Percentiles rank a stretch among this genome's conserved stretches.
phyloP scores from a whole-genome alignment of 2,113 vertebrate species.

The Sphyrna mokarran region DNA sequence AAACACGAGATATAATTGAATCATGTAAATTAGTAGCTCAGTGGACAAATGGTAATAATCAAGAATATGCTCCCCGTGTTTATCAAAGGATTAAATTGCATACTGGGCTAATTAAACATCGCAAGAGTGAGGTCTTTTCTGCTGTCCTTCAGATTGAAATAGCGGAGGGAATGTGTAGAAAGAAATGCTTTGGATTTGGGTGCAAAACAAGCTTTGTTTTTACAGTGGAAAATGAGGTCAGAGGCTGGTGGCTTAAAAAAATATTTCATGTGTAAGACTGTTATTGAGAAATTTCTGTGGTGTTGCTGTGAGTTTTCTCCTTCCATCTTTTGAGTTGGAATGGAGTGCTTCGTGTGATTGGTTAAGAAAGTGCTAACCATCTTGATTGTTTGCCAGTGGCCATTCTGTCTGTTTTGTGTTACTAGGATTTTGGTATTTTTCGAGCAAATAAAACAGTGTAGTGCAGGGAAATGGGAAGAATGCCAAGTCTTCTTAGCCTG shows the following conservation, averaged over 20 bases:
- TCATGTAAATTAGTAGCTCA: background rate
- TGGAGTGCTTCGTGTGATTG: background rate
- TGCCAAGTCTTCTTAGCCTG: conserved; percentile 5
- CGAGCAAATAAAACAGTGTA: background rate
- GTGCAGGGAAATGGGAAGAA: background rate
- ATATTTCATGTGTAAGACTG: background rate
- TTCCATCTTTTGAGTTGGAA: background rate
- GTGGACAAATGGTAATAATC: conserved; percentile 20
- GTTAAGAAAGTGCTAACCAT: background rate
- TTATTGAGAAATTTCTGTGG: background rate
- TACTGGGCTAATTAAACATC: background rate
- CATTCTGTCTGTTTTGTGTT: conserved; percentile 19
- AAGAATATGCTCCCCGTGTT: background rate
- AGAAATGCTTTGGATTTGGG: background rate
- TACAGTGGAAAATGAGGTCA: background rate
- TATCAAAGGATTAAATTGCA: conserved; percentile 10
- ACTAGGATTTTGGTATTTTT: background rate
- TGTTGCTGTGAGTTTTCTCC: background rate
- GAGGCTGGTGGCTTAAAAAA: background rate
- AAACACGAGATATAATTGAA: conserved; percentile 17
- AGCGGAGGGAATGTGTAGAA: background rate
- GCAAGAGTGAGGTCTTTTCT: background rate
- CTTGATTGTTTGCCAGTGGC: background rate
- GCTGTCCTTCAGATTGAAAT: background rate
- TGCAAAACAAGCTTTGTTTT: conserved; percentile 15